Conservation (phyloP, 1,140 invertebrate species). For the Scaptodrosophila lebanonensis region DNA sequence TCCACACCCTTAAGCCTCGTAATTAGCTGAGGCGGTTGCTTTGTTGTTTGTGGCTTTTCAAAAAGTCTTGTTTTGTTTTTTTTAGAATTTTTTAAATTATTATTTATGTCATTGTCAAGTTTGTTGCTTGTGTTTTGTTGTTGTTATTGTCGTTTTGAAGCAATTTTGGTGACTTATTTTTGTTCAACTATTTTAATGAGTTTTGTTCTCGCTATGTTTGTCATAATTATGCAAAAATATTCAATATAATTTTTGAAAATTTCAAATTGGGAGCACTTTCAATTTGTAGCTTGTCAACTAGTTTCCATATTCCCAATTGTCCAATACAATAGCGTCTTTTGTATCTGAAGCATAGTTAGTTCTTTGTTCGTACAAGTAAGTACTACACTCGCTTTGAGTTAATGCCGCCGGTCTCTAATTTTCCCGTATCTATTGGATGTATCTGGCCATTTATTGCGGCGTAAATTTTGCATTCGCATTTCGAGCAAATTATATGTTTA, state of each 20-base stretch:
- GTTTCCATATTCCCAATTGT: no score
- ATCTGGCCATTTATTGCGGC: slow-evolving; percentile 13
- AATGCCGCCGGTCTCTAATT: slow-evolving; percentile 34
- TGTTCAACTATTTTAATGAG: slow-evolving; percentile 26
- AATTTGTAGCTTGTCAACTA: no score
- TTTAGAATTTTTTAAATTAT: no score
- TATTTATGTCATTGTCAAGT: no score
- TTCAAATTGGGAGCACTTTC: slow-evolving; percentile 13
- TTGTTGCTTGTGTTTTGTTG: slow-evolving; percentile 19
- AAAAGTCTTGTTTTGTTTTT: no score
- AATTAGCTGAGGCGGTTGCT: no score
- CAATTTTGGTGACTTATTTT: slow-evolving; percentile 10
- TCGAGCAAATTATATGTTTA: slow-evolving; percentile 37
- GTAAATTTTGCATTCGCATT: slow-evolving; percentile 28
- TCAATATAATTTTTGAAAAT: slow-evolving; percentile 17
- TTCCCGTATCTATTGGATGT: background rate
- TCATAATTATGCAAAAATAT: slow-evolving; percentile 31
- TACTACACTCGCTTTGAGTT: slow-evolving; percentile 19
- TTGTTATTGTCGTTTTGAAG: slow-evolving; percentile 10
- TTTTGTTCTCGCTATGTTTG: slow-evolving; percentile 31
- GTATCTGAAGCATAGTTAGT: slow-evolving; percentile 23
- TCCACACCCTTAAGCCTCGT: no score
- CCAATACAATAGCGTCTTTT: slow-evolving; percentile 15
- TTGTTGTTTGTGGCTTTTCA: no score
- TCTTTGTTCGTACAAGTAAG: slow-evolving; percentile 13